A percentile compares a stretch with the other conserved stretches of the same genome.
Conservation (phyloP, 2,888 invertebrate species). For the Chymomyza fuscimana region DNA sequence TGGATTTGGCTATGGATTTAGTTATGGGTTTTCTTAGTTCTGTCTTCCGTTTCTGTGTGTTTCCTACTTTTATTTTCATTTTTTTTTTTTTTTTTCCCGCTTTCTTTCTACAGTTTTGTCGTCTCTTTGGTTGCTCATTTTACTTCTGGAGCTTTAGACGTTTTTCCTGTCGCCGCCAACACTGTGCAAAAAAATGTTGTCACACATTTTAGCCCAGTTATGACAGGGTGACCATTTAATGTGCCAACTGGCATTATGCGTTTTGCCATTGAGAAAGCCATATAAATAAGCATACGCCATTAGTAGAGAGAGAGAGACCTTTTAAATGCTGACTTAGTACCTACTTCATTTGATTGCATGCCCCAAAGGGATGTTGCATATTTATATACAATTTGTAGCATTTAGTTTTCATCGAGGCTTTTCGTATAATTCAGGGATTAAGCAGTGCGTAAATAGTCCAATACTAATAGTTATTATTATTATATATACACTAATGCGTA, state of each 20-base stretch:
- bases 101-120: constrained; percentile 17
- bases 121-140: constrained; percentile 62
- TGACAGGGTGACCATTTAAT: constrained; percentile 5
- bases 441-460: too few species aligned
- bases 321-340: neutral
- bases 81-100: neutral
- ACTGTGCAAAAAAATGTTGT: constrained; percentile 59
- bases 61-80: constrained; percentile 23
- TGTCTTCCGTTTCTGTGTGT: constrained; percentile 30
- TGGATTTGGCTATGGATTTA: constrained; percentile 74
- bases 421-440: too few species aligned
- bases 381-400: neutral
- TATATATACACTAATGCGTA: too few species aligned
- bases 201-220: constrained; percentile 48
- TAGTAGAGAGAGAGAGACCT: neutral
- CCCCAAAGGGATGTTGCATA: neutral
- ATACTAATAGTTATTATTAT: too few species aligned
- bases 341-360: neutral
- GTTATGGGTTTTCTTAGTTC: constrained; percentile 70
- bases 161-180: constrained; percentile 30
- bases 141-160: constrained; percentile 23
- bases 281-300: neutral
- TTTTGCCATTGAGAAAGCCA: neutral
- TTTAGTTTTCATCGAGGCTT: neutral
- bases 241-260: neutral